These are phyloP conservation scores for Seira ritae DNA, from an alignment of 2,888 invertebrate genomes.

Conservation along the genomic window DNA sequence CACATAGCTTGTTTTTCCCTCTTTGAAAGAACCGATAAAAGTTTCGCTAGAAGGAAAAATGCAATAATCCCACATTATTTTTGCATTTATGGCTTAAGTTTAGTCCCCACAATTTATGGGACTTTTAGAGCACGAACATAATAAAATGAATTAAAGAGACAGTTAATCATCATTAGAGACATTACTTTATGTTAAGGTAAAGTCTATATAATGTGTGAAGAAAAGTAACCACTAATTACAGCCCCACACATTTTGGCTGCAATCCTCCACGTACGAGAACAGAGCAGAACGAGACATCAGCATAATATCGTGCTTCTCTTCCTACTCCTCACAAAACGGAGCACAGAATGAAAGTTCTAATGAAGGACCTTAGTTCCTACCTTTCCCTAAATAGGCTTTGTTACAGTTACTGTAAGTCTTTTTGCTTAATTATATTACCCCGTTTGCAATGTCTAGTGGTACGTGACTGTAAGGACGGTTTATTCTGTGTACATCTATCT, in stretches of 20 bases:
- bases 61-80: conserved; percentile 5
- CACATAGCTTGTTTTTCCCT: not conserved
- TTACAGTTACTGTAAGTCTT: too few relatives aligned
- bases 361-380: too few relatives aligned
- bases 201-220: not conserved
- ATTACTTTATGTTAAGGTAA: not conserved
- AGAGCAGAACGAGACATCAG: not conserved
- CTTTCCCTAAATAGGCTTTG: too few relatives aligned
- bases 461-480: conserved; percentile 1
- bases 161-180: not conserved
- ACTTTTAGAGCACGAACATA: not conserved
- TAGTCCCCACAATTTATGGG: conserved; percentile 2
- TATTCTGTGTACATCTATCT: conserved; percentile 12
- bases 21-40: not conserved
- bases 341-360: too few relatives aligned
- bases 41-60: not conserved
- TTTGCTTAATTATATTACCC: conserved; percentile 8
- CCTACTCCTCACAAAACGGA: too few relatives aligned
- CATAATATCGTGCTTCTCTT: not conserved
- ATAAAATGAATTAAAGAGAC: not conserved
- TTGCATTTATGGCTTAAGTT: not conserved
- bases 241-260: not conserved
- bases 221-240: conserved; percentile 12
- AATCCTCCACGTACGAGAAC: not conserved
- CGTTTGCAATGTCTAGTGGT: not conserved